Percentiles rank a stretch among this genome's conserved stretches.
Evolutionary conservation across 1,140 invertebrate genomes (phyloP).

Genomic region (Bicyclus anynana): DNA sequence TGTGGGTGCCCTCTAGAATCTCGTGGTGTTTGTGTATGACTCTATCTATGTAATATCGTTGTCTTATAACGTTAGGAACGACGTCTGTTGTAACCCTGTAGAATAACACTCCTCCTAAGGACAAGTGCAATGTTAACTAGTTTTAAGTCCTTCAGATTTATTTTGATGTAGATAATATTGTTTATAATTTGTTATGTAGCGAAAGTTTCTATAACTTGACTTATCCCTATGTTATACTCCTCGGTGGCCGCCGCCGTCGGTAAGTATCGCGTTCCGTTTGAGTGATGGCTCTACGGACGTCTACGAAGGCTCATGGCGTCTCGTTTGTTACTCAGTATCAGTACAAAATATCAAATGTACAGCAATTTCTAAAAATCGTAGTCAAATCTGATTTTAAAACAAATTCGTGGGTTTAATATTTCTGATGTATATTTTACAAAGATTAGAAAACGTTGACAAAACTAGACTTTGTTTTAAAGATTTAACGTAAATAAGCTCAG

Average conservation of each 20-base stretch:
- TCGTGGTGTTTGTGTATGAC: slow-evolving; percentile 50
- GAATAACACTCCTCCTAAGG: slow-evolving; percentile 72
- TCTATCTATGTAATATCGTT: slow-evolving; percentile 33
- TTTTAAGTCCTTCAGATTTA: slow-evolving; percentile 68
- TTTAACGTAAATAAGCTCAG: too few species aligned
- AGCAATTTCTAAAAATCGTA: too few species aligned
- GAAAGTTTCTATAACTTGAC: slow-evolving; percentile 27
- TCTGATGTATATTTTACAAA: too few species aligned
- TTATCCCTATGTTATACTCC: slow-evolving; percentile 2
- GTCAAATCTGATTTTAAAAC: too few species aligned
- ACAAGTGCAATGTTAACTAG: slow-evolving; percentile 79
- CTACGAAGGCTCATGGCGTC: neutral
- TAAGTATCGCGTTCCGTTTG: neutral
- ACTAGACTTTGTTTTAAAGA: too few species aligned
- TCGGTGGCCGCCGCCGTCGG: neutral
- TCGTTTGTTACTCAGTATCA: too few species aligned
- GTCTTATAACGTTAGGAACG: slow-evolving; percentile 45
- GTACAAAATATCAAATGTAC: too few species aligned
- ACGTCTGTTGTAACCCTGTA: slow-evolving; percentile 50
- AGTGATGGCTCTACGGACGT: neutral
- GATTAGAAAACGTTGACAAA: too few species aligned
- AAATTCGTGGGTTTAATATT: too few species aligned
- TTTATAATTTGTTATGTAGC: slow-evolving; percentile 50
- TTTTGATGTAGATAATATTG: slow-evolving; percentile 65
- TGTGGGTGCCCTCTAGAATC: slow-evolving; percentile 42